Evolutionary conservation across 92 coral and sea anemone species (phyloP).

Genomic region (Pocillopora meandrina): DNA sequence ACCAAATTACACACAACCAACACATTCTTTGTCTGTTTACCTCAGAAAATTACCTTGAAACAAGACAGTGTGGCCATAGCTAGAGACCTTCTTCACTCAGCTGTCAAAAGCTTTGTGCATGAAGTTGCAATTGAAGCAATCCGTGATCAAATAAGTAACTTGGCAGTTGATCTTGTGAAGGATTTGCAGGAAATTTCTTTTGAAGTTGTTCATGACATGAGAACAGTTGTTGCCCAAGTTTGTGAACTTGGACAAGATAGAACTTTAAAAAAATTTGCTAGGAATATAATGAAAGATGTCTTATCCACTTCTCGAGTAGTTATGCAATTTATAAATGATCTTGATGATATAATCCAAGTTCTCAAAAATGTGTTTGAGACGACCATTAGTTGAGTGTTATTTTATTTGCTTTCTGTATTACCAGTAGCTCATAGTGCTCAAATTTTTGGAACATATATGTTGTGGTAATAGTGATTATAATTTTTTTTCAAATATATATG

Average conservation of each 20-base stretch:
- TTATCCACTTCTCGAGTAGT: slow-evolving; percentile 71
- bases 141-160: slow-evolving; percentile 62
- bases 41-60: slow-evolving; percentile 73
- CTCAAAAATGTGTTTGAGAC: slow-evolving; percentile 49
- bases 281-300: slow-evolving; percentile 69
- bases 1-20: slow-evolving; percentile 38
- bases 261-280: slow-evolving; percentile 51
- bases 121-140: slow-evolving; percentile 66
- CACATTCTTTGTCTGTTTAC: slow-evolving; percentile 66
- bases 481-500: too few species aligned
- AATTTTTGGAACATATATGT: not conserved
- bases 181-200: slow-evolving; percentile 85
- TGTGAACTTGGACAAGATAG: slow-evolving; percentile 67
- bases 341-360: slow-evolving; percentile 64
- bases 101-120: slow-evolving; percentile 64
- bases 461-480: too few species aligned
- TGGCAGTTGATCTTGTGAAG: slow-evolving; percentile 74
- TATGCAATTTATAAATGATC: slow-evolving; percentile 82
- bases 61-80: slow-evolving; percentile 72
- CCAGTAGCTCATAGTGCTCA: not conserved
- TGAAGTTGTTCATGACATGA: slow-evolving; percentile 75
- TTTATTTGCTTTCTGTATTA: not conserved
- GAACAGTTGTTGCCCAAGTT: slow-evolving; percentile 61
- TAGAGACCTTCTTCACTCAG: slow-evolving; percentile 66
- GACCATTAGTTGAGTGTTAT: not conserved